A percentile compares a stretch with the other conserved stretches of the same genome.
Conservation (phyloP, 1,140 invertebrate genomes). For the Lycorma delicatula region DNA sequence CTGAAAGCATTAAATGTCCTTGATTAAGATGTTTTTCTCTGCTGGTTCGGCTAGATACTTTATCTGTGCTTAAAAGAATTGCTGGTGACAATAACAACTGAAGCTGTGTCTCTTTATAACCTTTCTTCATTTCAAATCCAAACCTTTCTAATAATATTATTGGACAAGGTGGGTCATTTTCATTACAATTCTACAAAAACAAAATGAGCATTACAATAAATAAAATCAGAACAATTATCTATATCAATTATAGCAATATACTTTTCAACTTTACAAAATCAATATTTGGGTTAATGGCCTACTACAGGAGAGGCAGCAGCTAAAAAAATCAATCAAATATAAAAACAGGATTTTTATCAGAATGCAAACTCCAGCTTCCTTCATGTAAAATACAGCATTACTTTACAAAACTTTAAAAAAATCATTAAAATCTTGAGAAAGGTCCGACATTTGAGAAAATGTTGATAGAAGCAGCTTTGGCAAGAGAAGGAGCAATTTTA, state of each 20-base stretch:
- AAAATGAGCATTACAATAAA: too few relatives aligned
- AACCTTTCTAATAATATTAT: constrained; percentile 82
- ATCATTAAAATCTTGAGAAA: too few relatives aligned
- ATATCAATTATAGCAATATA: too few relatives aligned
- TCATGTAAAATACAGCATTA: too few relatives aligned
- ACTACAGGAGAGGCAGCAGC: not conserved
- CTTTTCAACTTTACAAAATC: too few relatives aligned
- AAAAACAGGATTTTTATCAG: too few relatives aligned
- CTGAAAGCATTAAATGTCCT: constrained; percentile 82
- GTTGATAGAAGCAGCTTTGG: too few relatives aligned
- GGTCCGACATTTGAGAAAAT: too few relatives aligned
- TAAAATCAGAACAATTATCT: too few relatives aligned
- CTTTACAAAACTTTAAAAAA: too few relatives aligned
- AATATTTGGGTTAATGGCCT: not conserved
- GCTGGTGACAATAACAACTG: constrained; percentile 87
- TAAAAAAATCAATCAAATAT: constrained; percentile 3
- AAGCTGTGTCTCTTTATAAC: constrained; percentile 80
- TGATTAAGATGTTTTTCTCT: constrained; percentile 73
- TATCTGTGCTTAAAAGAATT: constrained; percentile 69
- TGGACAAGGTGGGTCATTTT: constrained; percentile 81
- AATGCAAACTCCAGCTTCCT: too few relatives aligned
- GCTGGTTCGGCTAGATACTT: constrained; percentile 38
- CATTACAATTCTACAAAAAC: constrained; percentile 60
- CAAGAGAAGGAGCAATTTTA: too few relatives aligned
- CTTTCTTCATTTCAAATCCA: constrained; percentile 94